Evolutionary conservation across 2,113 vertebrate genomes (phyloP), one percentile per base, ranked within the genome.

Genomic region (Meriones unguiculatus): DNA sequence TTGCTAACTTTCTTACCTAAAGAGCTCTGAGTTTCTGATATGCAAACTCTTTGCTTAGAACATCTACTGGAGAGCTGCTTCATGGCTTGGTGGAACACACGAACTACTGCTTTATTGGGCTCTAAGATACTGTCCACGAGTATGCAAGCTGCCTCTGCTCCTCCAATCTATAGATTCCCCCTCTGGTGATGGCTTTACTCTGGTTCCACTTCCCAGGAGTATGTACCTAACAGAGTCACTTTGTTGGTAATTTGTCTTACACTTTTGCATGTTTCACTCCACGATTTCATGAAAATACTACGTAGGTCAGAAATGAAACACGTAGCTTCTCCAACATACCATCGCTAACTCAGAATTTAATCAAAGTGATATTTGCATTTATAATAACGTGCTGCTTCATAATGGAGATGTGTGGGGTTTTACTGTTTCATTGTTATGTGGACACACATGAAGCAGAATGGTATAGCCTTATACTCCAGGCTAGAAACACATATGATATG

Each of bases 331-430:
- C 41, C 76, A 90, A 90, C 3, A 50, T 75, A 85, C 64, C 95
- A 88, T 95, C 67, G 88, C 28, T 93, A 80, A 22, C 50, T 89
- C 75, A 52, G 92, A 93, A 89, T 87, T 57, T 72, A 91, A 90
- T 65, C n/a, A 86, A 92, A 90, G 35, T 73, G 89, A 32, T 38
- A 91, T 32, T 75, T 67, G 25, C 10, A 62, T 17, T 18, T 38
- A 92, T 22, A 38, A 11, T 30, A 41, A 65, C 32, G 14, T 28
- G 7, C 62, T 73, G 9, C 35, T 84, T 90, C 41, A 65, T 15
- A 54, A 57, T 54, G 54, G 32, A 20, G 32, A 52, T 75, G 75
- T 4, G 6, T 59, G 46, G 10, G 7, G 32, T 25, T 90, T n/a
- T 9, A 15, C 2, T 22, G 59, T 50, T 76, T 76, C 62, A 86